Evolutionary conservation across 1,140 invertebrate species (phyloP), one percentile per base, ranked within the genome.

Genomic region (Bombus terrestris): DNA sequence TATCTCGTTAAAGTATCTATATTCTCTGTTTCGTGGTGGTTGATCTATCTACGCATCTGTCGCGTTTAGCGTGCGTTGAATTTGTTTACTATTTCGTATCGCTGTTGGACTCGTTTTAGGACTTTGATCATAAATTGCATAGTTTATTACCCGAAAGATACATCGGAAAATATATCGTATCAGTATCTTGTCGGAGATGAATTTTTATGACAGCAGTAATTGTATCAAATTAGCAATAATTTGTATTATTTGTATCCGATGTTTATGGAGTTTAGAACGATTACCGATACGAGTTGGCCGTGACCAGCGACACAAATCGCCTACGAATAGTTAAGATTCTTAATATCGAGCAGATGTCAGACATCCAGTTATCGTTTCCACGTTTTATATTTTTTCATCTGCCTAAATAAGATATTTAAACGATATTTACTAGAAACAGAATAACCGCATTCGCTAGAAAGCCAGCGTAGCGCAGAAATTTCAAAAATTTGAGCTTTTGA

Each of bases 1-100:
- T 89, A 89, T 89, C 88, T 89, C 81, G 43, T 62, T 43, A 72
- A 41, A 81, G 86, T 86, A 89, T 89, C 88, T 89, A 71, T 81
- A 83, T 80, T 89, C 87, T 53, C 66, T 72, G 76, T 32, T 73
- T 81, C 59, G 71, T 71, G 78, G 86, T 39, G 47, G 10, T 57
- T 64, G 35, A 47, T 18, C 78, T 69, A 81, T 87, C 85, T 64
- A 81, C 86, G 41, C 89, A 90, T 90, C 89, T 90, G 88, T 85
- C 79, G 66, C 66, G 28, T 37, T 37, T 8, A 13, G 22, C 62
- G 41, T 6, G 1, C 41, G n/a, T 4, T 59, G 53, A 18, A 71
- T 28, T 80, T 39, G 35, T 69, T 35, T 80, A 37, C 37, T 10
- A 13, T 53, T 28, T 28, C 10, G 13, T 13, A 25, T 12, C 15